Conservation (phyloP, 2,888 invertebrate species). For the Epinotia ramella region DNA sequence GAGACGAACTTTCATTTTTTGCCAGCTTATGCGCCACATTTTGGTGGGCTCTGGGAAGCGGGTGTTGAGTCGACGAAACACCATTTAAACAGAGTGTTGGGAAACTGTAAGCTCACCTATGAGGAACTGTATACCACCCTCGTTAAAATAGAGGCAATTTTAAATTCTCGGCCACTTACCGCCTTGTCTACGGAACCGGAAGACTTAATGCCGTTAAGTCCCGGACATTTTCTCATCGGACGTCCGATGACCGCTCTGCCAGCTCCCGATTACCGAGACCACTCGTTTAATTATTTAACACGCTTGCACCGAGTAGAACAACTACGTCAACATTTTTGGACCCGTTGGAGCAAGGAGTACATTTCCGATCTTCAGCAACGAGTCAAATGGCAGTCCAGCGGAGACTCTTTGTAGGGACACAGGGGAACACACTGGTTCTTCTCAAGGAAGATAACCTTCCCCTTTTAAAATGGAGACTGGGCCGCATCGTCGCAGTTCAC, state of each 20-base stretch:
- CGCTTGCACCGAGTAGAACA: slow-evolving; percentile 30
- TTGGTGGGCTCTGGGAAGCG: no score
- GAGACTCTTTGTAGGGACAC: neutral
- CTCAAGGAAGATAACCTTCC: no score
- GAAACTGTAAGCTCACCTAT: slow-evolving; percentile 47
- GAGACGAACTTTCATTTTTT: slow-evolving; percentile 44
- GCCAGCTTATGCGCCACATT: slow-evolving; percentile 48
- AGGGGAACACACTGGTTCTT: slow-evolving; percentile 10
- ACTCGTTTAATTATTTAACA: neutral
- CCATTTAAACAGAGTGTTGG: slow-evolving; percentile 45
- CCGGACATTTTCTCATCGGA: slow-evolving; percentile 49
- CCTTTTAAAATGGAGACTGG: slow-evolving; percentile 34
- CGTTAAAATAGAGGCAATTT: slow-evolving; percentile 47
- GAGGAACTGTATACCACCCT: slow-evolving; percentile 48
- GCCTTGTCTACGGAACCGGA: slow-evolving; percentile 39
- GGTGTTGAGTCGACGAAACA: no score
- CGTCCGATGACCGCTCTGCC: slow-evolving; percentile 45
- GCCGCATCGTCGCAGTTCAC: slow-evolving; percentile 9
- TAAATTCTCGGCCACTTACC: slow-evolving; percentile 48
- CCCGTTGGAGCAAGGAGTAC: slow-evolving; percentile 2
- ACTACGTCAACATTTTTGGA: slow-evolving; percentile 40
- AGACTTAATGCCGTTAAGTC: slow-evolving; percentile 42
- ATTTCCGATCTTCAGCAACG: slow-evolving; percentile 25
- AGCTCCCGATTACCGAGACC: neutral
- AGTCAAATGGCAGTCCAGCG: slow-evolving; percentile 21